Percentiles rank a stretch among this genome's conserved stretches.
Conservation (phyloP, 2,888 invertebrate genomes). For the Ischnura elegans region DNA sequence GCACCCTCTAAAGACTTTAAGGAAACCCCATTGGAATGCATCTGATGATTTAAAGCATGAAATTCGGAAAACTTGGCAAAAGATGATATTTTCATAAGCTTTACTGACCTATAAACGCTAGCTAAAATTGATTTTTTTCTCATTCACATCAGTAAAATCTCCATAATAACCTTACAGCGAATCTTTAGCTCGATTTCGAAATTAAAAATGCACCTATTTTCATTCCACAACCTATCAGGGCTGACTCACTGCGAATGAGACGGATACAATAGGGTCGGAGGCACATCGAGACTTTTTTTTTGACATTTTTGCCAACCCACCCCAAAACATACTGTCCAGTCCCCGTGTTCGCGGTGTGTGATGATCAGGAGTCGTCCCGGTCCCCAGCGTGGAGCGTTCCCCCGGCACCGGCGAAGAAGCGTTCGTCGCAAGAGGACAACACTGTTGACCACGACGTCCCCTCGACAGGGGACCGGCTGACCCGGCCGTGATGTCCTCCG, state of each 20-base stretch:
- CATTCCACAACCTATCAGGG: background rate
- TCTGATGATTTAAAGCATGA: too few relatives aligned
- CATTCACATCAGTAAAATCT: too few relatives aligned
- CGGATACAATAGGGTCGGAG: background rate
- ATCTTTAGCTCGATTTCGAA: too few relatives aligned
- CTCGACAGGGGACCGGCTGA: conserved; percentile 30
- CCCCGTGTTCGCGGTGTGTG: background rate
- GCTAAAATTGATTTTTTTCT: too few relatives aligned
- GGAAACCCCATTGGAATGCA: too few relatives aligned
- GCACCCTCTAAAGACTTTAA: too few relatives aligned
- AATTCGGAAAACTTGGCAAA: too few relatives aligned
- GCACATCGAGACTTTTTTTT: too few relatives aligned
- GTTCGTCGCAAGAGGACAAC: background rate
- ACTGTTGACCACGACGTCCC: background rate
- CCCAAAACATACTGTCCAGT: background rate
- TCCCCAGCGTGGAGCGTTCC: background rate
- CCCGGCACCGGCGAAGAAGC: background rate
- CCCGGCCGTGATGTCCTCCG: background rate
- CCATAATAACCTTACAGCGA: too few relatives aligned
- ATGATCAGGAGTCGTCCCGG: background rate
- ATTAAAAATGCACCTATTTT: background rate
- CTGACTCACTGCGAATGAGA: background rate
- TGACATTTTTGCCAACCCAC: background rate
- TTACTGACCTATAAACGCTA: too few relatives aligned
- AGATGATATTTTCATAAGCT: too few relatives aligned